Percentiles rank a stretch among this genome's conserved stretches.
Evolutionary conservation across 2,113 vertebrate genomes (phyloP).

Genomic region (Chelonoidis abingdonii): DNA sequence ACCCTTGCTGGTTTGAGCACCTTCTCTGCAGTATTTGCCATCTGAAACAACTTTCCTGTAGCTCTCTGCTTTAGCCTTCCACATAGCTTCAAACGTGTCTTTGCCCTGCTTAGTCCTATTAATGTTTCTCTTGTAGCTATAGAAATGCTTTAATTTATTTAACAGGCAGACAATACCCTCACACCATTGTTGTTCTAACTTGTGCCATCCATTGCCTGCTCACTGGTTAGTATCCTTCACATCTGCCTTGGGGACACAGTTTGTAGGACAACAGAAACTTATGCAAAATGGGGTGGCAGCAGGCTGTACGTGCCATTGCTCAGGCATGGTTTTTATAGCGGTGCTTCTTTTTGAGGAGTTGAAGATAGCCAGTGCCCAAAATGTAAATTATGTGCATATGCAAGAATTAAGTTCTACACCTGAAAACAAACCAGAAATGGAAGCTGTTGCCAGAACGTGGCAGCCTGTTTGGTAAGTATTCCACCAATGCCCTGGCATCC

Average conservation of each 20-base stretch:
- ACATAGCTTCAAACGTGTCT: not conserved
- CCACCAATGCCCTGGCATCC: not conserved
- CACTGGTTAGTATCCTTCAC: not conserved
- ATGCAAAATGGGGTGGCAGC: not conserved
- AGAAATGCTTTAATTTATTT: not conserved
- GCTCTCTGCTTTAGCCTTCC: not conserved
- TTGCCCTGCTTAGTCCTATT: not conserved
- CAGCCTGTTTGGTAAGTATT: too few relatives aligned
- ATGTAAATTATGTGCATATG: not conserved
- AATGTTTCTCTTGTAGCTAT: not conserved
- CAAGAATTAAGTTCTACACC: not conserved
- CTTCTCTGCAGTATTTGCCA: not conserved
- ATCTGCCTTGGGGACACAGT: not conserved
- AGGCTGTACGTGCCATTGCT: not conserved
- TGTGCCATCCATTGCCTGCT: not conserved
- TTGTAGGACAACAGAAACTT: not conserved
- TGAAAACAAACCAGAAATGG: not conserved
- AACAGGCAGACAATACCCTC: not conserved
- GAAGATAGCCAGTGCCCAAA: too few relatives aligned
- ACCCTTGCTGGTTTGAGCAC: not conserved
- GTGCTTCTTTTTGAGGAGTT: not conserved
- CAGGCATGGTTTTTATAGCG: not conserved
- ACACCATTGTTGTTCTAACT: not conserved
- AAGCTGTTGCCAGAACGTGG: not conserved
- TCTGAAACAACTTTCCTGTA: not conserved